Evolutionary conservation across 2,113 vertebrate genomes (phyloP).

Genomic region (Suricata suricatta): DNA sequence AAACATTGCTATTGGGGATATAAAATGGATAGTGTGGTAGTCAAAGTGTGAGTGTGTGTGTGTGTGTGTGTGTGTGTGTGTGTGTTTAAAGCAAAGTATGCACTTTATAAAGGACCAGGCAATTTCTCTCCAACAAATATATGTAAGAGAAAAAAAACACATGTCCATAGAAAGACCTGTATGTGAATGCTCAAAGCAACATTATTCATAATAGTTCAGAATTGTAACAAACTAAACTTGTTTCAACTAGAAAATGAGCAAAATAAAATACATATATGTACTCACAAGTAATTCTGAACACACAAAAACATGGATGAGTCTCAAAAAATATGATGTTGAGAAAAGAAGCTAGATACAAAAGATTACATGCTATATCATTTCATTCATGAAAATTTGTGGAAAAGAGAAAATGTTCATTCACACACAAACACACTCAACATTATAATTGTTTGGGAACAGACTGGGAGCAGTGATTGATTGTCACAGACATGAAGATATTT

Average conservation of each 20-base stretch:
- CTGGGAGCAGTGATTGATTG: not conserved
- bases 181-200: not conserved
- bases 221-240: not conserved
- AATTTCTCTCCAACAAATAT: not conserved
- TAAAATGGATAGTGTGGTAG: not conserved
- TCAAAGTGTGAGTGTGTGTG: not conserved
- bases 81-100: not conserved
- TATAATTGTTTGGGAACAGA: not conserved
- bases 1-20: not conserved
- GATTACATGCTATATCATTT: not conserved
- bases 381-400: not conserved
- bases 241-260: not conserved
- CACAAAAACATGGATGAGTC: not conserved
- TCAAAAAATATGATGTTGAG: not conserved
- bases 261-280: not conserved
- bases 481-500: not conserved
- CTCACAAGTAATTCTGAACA: not conserved
- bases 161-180: not conserved
- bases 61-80: not conserved
- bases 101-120: not conserved
- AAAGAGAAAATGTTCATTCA: not conserved
- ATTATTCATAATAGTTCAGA: not conserved
- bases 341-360: not conserved
- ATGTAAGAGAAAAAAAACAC: not conserved
- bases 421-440: not conserved